Evolutionary conservation across 2,113 vertebrate species (phyloP).

Genomic region (Pseudopipra pipra): DNA sequence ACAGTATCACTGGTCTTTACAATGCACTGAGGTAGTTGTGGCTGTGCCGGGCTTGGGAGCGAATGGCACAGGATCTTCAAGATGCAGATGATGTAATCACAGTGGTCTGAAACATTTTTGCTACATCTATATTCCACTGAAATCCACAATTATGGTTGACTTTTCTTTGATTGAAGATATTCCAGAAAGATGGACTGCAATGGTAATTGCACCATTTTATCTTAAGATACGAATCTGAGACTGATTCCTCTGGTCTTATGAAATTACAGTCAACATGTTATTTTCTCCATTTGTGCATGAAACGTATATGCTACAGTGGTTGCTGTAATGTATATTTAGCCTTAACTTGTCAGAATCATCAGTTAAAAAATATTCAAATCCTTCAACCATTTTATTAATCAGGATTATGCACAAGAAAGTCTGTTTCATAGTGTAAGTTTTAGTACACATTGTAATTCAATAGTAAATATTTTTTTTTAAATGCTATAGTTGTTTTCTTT

Average conservation of each 20-base stretch:
- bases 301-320: constrained; percentile 55
- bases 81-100: constrained; percentile 69
- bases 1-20: neutral
- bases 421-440: neutral
- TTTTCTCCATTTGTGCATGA: constrained; percentile 68
- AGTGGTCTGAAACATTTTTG: constrained; percentile 65
- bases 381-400: constrained; percentile 42
- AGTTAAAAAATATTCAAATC: neutral
- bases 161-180: constrained; percentile 71
- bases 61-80: neutral
- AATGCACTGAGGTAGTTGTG: neutral
- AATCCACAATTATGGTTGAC: constrained; percentile 74
- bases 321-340: constrained; percentile 21
- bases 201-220: constrained; percentile 66
- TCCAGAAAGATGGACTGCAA: constrained; percentile 74
- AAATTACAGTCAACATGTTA: constrained; percentile 70
- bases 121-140: constrained; percentile 58
- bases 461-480: neutral
- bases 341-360: constrained; percentile 52
- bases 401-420: neutral
- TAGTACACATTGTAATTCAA: constrained; percentile 8
- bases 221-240: constrained; percentile 64
- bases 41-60: neutral
- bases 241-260: constrained; percentile 62
- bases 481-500: neutral